Percentiles rank a stretch among this genome's conserved stretches.
Conservation (phyloP, 2,888 invertebrate species). For the Cerceris ruficornis region DNA sequence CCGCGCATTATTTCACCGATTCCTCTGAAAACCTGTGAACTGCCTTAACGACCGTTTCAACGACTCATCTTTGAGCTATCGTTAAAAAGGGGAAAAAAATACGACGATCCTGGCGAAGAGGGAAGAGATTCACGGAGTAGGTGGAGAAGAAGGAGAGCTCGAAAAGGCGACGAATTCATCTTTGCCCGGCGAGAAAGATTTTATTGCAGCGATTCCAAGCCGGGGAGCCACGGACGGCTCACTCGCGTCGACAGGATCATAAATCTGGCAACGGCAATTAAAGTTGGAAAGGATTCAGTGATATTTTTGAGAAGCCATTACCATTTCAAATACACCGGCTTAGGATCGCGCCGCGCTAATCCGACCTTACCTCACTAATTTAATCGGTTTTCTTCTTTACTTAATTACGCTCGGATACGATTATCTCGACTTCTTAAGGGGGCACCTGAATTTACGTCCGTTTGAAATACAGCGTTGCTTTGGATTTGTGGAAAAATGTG, state of each 20-base stretch:
- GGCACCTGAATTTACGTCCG: no score
- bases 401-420: no score
- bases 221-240: not conserved
- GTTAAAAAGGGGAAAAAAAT: constrained; percentile 27
- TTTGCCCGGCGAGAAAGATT: not conserved
- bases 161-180: constrained; percentile 12
- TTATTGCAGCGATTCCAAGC: no score
- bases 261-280: not conserved
- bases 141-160: not conserved
- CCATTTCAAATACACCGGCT: no score
- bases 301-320: no score
- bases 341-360: no score
- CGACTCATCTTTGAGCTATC: constrained; percentile 53
- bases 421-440: no score
- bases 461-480: no score
- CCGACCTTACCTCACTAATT: no score
- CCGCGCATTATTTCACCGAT: constrained; percentile 13
- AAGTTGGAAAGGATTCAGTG: not conserved
- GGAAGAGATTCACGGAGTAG: not conserved
- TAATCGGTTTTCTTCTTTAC: no score
- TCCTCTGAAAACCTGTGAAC: constrained; percentile 4
- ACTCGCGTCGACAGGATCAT: constrained; percentile 5
- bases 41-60: constrained; percentile 62
- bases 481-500: no score
- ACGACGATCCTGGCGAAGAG: constrained; percentile 32